Evolutionary conservation across 2,797 vertebrate genomes (phyloP), one percentile per base, ranked within the genome.

Genomic region (Mastacembelus armatus): DNA sequence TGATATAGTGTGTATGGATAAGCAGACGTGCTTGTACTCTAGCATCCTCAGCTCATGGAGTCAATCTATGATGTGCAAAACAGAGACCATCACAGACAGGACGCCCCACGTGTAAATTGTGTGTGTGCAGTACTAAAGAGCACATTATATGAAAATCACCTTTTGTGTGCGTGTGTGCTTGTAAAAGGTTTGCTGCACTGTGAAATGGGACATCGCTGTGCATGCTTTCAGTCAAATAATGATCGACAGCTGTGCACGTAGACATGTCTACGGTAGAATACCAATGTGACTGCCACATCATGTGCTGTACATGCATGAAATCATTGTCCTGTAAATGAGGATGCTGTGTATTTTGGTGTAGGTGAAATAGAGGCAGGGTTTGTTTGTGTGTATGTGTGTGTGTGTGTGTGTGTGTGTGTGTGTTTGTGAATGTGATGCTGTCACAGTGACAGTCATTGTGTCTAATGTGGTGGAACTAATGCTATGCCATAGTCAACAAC

Each of bases 381-480:
- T n/a, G n/a, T n/a, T n/a, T n/a, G n/a, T n/a, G 38, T 10, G 33
- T 7, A 3, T 11, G 30, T 11, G 30, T 16, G 15, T 7, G 35
- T 38, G 14, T 12, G 27, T 7, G 71, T 24, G 51, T 35, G 39
- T 40, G 33, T 50, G 36, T 26, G 21, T 22, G 48, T 58, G 38
- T 30, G 58, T 44, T 44, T 27, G 69, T 81, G 74, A 87, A 78
- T 82, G 75, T 80, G 85, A 86, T 84, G 74, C 81, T 88, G 84
- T 89, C 88, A 89, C 72, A 85, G 69, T 83, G 86, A 86, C 85
- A 88, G 83, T 86, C 83, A 84, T 90, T 89, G 89, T 84, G 87
- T 85, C 74, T 91, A 92, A 92, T 91, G 90, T 66, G 42, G 76
- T 86, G 89, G 89, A 91, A 91, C 90, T 91, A 90, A 92, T 91